Conservation (phyloP, 1,140 invertebrate genomes). For the Zaprionus inermis region DNA sequence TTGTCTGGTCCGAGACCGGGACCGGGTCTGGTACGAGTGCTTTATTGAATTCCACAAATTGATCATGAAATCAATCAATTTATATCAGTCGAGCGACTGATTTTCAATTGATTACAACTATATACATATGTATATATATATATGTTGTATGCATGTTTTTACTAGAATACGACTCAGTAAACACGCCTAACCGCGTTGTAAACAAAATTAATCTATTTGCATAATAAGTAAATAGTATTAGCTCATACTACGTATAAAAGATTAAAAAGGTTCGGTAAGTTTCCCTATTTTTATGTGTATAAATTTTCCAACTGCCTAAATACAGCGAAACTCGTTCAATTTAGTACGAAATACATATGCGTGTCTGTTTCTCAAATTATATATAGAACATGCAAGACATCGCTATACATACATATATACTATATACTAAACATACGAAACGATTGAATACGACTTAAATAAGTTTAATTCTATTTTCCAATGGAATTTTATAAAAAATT, state of each 20-base stretch:
- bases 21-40: background rate
- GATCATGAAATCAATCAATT: slow-evolving; percentile 74
- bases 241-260: slow-evolving; percentile 1
- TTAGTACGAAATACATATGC: too few relatives aligned
- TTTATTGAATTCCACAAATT: slow-evolving; percentile 69
- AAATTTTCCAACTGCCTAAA: background rate
- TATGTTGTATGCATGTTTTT: background rate
- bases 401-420: too few relatives aligned
- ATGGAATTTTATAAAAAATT: too few relatives aligned
- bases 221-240: background rate
- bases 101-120: slow-evolving; percentile 42
- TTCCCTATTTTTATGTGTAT: background rate
- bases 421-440: too few relatives aligned
- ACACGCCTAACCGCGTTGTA: background rate
- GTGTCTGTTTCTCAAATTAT: background rate
- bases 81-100: slow-evolving; percentile 46
- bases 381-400: background rate
- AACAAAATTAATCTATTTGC: background rate
- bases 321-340: background rate
- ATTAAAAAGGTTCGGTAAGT: background rate
- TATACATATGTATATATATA: background rate
- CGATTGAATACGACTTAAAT: too few relatives aligned
- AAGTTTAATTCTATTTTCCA: too few relatives aligned
- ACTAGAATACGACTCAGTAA: background rate
- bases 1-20: background rate